phyloP scores from a whole-genome alignment of 2,888 invertebrate genomes.

The Oxystoma pomonae region DNA sequence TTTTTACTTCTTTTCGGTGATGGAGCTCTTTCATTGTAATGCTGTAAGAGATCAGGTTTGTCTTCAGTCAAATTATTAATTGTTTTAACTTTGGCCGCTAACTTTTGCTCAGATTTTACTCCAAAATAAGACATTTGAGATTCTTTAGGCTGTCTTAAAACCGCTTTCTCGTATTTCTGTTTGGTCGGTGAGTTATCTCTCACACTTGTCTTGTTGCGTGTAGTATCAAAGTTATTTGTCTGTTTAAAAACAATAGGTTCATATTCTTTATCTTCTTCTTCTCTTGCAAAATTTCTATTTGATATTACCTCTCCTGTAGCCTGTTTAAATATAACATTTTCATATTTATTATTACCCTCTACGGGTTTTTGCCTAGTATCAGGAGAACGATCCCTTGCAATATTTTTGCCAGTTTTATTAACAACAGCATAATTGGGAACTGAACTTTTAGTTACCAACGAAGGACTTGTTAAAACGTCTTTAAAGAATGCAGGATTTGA shows the following conservation, averaged over 20 bases:
- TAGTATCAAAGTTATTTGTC: background rate
- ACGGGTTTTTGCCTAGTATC: no score
- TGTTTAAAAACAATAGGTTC: constrained; percentile 1
- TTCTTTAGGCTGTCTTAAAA: constrained; percentile 44
- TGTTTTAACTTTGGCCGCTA: constrained; percentile 28
- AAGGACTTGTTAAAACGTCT: constrained; percentile 42
- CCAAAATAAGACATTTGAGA: constrained; percentile 48
- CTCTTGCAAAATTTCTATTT: constrained; percentile 25
- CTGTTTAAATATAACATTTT: constrained; percentile 11
- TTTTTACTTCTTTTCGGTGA: constrained; percentile 19
- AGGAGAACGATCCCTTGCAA: background rate
- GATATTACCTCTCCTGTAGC: constrained; percentile 15
- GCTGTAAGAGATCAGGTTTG: constrained; percentile 41
- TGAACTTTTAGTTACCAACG: constrained; percentile 30
- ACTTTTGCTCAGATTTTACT: constrained; percentile 37
- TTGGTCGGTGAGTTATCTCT: constrained; percentile 13
- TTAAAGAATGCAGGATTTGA: constrained; percentile 26
- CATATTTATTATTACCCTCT: constrained; percentile 3
- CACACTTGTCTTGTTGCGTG: constrained; percentile 11
- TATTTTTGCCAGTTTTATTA: background rate
- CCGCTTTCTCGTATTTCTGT: constrained; percentile 32
- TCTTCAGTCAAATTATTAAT: constrained; percentile 32
- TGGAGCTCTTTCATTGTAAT: constrained; percentile 29
- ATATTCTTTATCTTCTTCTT: constrained; percentile 22
- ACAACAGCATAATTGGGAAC: constrained; percentile 14